Conservation (phyloP, 53 echinoderm and acorn worm genomes). For the Henricia sp. region DNA sequence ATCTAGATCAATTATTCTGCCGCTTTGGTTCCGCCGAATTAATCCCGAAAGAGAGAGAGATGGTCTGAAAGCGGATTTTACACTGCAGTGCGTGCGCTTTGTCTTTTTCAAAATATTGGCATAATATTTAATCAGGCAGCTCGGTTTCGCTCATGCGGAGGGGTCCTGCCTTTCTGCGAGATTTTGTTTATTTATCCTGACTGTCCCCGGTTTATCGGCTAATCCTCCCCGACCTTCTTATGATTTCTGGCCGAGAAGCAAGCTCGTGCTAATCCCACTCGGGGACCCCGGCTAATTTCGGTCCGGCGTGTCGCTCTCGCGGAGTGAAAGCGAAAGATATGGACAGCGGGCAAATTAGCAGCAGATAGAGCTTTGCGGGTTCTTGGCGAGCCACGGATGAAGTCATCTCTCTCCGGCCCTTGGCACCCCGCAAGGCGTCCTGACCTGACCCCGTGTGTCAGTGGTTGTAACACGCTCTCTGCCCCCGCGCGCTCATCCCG, state of each 20-base stretch:
- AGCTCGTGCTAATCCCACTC: slow-evolving; percentile 27
- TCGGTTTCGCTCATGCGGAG: slow-evolving; percentile 19
- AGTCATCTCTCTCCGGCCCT: not conserved
- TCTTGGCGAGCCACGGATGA: slow-evolving; percentile 43
- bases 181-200: slow-evolving; percentile 58
- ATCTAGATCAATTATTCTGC: not conserved
- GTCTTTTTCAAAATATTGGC: slow-evolving; percentile 11
- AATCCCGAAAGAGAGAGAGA: slow-evolving; percentile 23
- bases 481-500: not conserved
- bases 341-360: slow-evolving; percentile 55
- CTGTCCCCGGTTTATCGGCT: slow-evolving; percentile 37
- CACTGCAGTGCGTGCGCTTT: not conserved
- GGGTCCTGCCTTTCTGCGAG: slow-evolving; percentile 1
- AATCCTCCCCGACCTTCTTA: slow-evolving; percentile 53
- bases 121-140: slow-evolving; percentile 56
- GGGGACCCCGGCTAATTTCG: slow-evolving; percentile 36
- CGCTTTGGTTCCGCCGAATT: not conserved
- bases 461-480: not conserved
- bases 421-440: not conserved
- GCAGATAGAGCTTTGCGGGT: too few relatives aligned
- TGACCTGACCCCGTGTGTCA: slow-evolving; percentile 19
- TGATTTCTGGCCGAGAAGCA: slow-evolving; percentile 27
- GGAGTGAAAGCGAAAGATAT: slow-evolving; percentile 46
- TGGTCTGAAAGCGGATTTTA: slow-evolving; percentile 23
- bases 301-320: slow-evolving; percentile 35